Conservation (phyloP, 2,113 vertebrate species). For the Barnardius zonarius region DNA sequence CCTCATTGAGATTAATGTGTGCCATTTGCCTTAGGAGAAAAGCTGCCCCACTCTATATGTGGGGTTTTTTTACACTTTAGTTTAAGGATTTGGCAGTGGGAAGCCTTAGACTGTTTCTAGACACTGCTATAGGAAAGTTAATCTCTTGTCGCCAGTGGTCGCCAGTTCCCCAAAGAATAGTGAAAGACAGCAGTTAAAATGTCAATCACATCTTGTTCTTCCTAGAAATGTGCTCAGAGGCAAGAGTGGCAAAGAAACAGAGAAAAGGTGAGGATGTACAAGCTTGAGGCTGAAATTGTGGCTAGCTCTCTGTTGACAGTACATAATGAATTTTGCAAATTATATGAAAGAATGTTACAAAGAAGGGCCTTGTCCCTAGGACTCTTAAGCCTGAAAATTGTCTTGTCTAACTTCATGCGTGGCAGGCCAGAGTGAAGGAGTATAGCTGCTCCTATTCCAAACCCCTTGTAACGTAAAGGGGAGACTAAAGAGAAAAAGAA, state of each 20-base stretch:
- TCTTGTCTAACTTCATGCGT: not conserved
- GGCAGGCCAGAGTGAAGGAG: not conserved
- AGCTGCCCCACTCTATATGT: not conserved
- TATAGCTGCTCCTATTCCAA: not conserved
- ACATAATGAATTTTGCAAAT: not conserved
- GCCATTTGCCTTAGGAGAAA: not conserved
- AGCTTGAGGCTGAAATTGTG: not conserved
- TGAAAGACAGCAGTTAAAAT: not conserved
- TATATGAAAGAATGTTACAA: not conserved
- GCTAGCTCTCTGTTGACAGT: not conserved
- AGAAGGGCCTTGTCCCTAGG: not conserved
- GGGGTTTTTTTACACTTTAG: not conserved
- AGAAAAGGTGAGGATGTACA: fast-evolving
- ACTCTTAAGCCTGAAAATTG: not conserved
- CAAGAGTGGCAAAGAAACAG: not conserved
- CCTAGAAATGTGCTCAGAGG: not conserved
- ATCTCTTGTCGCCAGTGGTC: not conserved
- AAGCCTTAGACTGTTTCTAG: not conserved
- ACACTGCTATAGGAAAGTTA: not conserved
- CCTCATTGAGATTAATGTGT: not conserved
- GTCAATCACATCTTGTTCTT: not conserved
- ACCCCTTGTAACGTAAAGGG: not conserved
- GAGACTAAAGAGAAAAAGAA: not conserved
- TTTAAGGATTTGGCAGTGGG: not conserved
- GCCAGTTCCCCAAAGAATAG: not conserved